Evolutionary conservation across 2,888 invertebrate species (phyloP).

Genomic region (Meandrusa payeni): DNA sequence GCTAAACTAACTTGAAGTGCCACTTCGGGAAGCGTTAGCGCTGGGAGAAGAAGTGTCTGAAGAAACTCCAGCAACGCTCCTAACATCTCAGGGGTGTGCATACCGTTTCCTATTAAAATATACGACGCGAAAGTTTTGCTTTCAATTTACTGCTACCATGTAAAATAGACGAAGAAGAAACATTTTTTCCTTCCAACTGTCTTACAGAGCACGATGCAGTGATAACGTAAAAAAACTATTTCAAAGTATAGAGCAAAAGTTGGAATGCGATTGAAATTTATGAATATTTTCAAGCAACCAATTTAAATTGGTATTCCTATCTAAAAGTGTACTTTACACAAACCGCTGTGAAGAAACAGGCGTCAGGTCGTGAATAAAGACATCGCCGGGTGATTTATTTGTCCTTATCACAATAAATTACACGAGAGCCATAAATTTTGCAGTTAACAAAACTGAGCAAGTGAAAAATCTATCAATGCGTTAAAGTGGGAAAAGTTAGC

Average conservation of each 20-base stretch:
- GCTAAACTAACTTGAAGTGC: too few species aligned
- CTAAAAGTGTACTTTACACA: slow-evolving; percentile 9
- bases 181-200: neutral
- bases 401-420: slow-evolving; percentile 16
- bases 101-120: too few species aligned
- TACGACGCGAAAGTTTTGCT: neutral
- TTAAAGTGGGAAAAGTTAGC: slow-evolving; percentile 14
- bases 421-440: slow-evolving; percentile 23
- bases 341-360: slow-evolving; percentile 4
- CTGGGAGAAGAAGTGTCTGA: too few species aligned
- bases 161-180: neutral
- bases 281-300: neutral
- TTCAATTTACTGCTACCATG: neutral
- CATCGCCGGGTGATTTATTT: slow-evolving; percentile 16
- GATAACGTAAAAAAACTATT: neutral
- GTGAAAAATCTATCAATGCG: slow-evolving; percentile 25
- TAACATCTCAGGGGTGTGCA: too few species aligned
- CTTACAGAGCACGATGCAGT: neutral
- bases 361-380: slow-evolving; percentile 16
- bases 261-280: slow-evolving; percentile 8
- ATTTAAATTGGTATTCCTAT: slow-evolving; percentile 14
- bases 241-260: neutral
- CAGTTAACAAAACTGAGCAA: slow-evolving; percentile 24
- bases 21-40: too few species aligned
- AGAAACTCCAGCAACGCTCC: too few species aligned